Conservation (phyloP, 2,113 vertebrate species). For the Pomatostomus ruficeps region DNA sequence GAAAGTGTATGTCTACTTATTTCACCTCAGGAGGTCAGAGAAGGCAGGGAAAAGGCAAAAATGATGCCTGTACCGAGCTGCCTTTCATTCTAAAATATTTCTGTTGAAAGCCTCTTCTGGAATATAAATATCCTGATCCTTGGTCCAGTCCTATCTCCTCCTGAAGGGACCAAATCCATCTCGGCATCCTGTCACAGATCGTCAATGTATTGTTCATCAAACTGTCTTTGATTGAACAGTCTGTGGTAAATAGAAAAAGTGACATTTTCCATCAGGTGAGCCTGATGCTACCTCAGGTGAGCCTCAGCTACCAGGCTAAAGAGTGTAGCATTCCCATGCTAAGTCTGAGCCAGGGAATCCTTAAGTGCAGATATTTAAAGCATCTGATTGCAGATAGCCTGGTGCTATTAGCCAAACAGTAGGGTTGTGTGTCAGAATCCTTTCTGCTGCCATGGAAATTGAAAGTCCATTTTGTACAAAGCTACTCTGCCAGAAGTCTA, state of each 20-base stretch:
- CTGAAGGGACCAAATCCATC: background rate
- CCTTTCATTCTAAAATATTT: background rate
- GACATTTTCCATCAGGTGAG: background rate
- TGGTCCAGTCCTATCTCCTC: background rate
- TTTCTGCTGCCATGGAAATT: background rate
- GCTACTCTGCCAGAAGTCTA: background rate
- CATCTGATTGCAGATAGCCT: background rate
- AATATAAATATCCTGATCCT: background rate
- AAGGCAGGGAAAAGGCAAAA: background rate
- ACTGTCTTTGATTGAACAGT: background rate
- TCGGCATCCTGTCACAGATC: background rate
- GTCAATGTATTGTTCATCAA: background rate
- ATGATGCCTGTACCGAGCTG: background rate
- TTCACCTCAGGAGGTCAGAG: background rate
- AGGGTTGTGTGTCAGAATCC: fast-evolving
- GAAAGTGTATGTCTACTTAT: background rate
- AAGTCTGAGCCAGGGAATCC: background rate
- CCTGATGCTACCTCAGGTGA: background rate
- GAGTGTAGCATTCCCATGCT: background rate
- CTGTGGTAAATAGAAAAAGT: background rate
- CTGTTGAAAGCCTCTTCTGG: background rate
- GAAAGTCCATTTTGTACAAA: background rate
- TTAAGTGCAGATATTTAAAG: background rate
- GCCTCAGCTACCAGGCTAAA: background rate
- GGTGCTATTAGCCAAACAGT: background rate